These are phyloP conservation scores for Brachionus paranguensis DNA, from an alignment of 1,140 invertebrate genomes.

Conservation along the genomic window DNA sequence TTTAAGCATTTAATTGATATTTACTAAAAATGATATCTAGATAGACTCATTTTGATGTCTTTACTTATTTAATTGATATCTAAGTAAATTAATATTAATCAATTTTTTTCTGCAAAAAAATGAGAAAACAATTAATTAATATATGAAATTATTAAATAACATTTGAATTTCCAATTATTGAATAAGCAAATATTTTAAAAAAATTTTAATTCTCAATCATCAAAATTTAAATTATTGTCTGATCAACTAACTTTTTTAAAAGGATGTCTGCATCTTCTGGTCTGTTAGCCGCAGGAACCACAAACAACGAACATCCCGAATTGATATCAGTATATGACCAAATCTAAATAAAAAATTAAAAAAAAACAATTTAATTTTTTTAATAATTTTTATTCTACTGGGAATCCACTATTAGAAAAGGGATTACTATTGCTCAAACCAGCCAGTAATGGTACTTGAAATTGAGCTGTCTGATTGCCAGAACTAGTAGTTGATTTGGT, in stretches of 20 bases:
- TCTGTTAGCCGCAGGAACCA: background rate
- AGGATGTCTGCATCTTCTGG: background rate
- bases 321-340: background rate
- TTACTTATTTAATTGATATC: too few relatives aligned
- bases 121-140: too few relatives aligned
- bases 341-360: background rate
- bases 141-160: too few relatives aligned
- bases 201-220: background rate
- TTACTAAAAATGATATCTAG: too few relatives aligned
- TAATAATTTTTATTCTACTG: background rate
- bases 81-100: too few relatives aligned
- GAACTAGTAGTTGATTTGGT: background rate
- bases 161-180: background rate
- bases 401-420: background rate
- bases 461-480: background rate
- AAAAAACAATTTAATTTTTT: background rate
- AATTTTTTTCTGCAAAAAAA: too few relatives aligned
- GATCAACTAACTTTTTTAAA: background rate
- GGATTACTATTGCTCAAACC: background rate
- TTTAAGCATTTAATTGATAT: too few relatives aligned
- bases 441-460: background rate
- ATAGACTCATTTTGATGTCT: too few relatives aligned
- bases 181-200: background rate
- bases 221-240: background rate
- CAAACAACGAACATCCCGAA: background rate